Evolutionary conservation across 2,888 invertebrate species (phyloP).

Genomic region (Melinopterus prodromus): DNA sequence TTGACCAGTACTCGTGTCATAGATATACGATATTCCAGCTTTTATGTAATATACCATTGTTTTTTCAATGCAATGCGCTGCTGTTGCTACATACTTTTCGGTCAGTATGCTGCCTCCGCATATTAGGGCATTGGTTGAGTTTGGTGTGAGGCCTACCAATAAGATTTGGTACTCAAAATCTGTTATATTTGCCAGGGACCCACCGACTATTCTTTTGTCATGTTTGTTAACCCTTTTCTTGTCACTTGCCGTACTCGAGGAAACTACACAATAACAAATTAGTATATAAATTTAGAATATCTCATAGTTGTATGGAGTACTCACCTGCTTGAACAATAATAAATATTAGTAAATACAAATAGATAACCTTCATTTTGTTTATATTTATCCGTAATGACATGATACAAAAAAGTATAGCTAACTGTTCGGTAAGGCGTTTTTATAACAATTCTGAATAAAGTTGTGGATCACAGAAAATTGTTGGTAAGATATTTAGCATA

Average conservation of each 20-base stretch:
- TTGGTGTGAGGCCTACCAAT: background rate
- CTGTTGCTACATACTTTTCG: background rate
- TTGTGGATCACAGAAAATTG: background rate
- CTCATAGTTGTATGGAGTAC: background rate
- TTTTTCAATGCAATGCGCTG: background rate
- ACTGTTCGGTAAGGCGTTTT: background rate
- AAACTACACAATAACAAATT: background rate
- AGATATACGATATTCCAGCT: background rate
- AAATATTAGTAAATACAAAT: background rate
- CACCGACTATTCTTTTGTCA: background rate
- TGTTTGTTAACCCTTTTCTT: background rate
- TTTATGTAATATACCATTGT: too few relatives aligned
- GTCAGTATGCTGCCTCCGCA: background rate
- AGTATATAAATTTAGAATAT: too few relatives aligned
- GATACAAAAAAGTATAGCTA: background rate
- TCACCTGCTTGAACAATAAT: background rate
- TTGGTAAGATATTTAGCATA: too few relatives aligned
- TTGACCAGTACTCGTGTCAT: background rate
- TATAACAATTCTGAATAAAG: background rate
- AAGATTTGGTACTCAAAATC: background rate
- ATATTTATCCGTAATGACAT: background rate
- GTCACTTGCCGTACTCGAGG: background rate
- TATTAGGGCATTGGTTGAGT: background rate
- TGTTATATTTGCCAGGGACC: background rate
- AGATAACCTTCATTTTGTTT: background rate